A percentile compares a stretch with the other conserved stretches of the same genome.
Conservation (phyloP, 2,888 invertebrate genomes). For the Synergus laeviventris region DNA sequence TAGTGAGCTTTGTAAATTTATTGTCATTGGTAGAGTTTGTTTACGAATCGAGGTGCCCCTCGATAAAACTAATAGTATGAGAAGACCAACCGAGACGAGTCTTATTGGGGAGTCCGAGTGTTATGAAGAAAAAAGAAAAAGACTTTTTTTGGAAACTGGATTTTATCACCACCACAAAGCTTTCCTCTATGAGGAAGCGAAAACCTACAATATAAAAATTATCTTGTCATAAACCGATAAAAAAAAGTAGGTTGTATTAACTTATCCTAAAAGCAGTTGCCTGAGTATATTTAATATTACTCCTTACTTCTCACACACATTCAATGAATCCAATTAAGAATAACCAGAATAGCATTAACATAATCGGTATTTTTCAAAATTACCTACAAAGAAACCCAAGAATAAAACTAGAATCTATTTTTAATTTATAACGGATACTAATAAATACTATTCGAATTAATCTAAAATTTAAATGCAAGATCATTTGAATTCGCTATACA, state of each 20-base stretch:
- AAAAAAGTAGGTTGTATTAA: constrained; percentile 2
- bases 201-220: neutral
- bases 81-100: too few species aligned
- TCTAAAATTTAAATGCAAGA: neutral
- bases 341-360: too few species aligned
- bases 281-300: neutral
- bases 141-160: too few species aligned
- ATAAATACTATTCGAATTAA: neutral
- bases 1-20: too few species aligned
- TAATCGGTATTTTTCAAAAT: neutral
- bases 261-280: neutral
- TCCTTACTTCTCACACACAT: neutral
- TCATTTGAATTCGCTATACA: neutral
- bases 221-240: neutral
- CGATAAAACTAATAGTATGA: too few species aligned
- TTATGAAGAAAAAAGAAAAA: too few species aligned
- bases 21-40: too few species aligned
- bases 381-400: neutral
- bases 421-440: neutral
- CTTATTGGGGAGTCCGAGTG: too few species aligned
- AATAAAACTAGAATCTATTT: too few species aligned
- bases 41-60: too few species aligned
- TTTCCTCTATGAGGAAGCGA: too few species aligned
- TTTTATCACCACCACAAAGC: too few species aligned
- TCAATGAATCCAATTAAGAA: neutral